Conservation (phyloP, 2,888 invertebrate genomes). For the Rhimphoctona megacephalus region DNA sequence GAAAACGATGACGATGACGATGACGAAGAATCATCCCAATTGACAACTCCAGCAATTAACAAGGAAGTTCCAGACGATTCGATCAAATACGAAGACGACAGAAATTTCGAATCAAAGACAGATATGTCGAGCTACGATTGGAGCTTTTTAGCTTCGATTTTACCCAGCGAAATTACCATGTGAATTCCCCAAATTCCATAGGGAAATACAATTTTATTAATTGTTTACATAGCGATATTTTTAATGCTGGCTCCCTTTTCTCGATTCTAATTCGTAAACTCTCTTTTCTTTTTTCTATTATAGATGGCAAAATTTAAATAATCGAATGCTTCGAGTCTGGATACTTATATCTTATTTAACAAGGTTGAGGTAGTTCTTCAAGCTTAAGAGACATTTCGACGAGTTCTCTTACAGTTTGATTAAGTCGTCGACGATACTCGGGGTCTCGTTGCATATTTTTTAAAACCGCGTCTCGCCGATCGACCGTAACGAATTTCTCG, state of each 20-base stretch:
- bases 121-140: slow-evolving; percentile 76
- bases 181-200: slow-evolving; percentile 40
- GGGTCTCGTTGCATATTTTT: slow-evolving; percentile 74
- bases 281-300: background rate
- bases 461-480: slow-evolving; percentile 74
- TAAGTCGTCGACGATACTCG: slow-evolving; percentile 74
- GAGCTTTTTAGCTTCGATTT: slow-evolving; percentile 78
- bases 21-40: slow-evolving; percentile 49
- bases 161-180: slow-evolving; percentile 74
- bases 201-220: slow-evolving; percentile 61
- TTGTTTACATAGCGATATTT: background rate
- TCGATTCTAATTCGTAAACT: background rate
- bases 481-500: slow-evolving; percentile 70
- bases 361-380: slow-evolving; percentile 73
- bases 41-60: slow-evolving; percentile 42
- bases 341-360: slow-evolving; percentile 52
- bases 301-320: background rate
- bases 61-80: slow-evolving; percentile 58
- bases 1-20: slow-evolving; percentile 73
- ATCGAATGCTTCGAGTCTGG: background rate
- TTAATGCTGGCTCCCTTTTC: background rate
- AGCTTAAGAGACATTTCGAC: slow-evolving; percentile 74
- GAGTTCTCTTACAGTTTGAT: slow-evolving; percentile 76
- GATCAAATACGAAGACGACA: slow-evolving; percentile 32
- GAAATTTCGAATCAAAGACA: slow-evolving; percentile 61